Evolutionary conservation across 2,113 vertebrate genomes (phyloP).

Genomic region (Cebus imitator): DNA sequence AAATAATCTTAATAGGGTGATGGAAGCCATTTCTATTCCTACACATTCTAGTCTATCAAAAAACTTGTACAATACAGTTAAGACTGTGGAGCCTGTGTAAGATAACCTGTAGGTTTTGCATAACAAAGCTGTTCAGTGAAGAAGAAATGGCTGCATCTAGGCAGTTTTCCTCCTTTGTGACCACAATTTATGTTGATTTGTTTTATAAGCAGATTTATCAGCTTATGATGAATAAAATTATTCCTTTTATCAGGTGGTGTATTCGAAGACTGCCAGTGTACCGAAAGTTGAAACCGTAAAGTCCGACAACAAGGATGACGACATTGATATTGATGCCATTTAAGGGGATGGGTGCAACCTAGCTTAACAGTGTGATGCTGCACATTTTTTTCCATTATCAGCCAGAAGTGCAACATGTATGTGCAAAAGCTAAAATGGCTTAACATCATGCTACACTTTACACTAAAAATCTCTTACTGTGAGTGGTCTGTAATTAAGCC

Average conservation of each 20-base stretch:
- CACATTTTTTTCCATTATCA: constrained; percentile 80
- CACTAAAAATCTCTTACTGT: constrained; percentile 85
- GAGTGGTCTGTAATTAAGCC: constrained; percentile 87
- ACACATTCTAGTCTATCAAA: neutral
- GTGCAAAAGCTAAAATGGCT: constrained; percentile 84
- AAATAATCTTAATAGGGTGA: neutral
- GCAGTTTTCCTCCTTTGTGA: neutral
- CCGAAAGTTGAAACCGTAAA: constrained; percentile 97
- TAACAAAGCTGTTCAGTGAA: neutral
- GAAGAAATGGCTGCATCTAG: neutral
- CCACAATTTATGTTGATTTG: neutral
- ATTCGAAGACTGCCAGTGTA: constrained; percentile 93
- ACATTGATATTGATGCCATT: constrained; percentile 99
- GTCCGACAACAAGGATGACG: constrained; percentile 93
- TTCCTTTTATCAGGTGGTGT: constrained; percentile 91
- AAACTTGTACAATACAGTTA: neutral
- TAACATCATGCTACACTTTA: constrained; percentile 86
- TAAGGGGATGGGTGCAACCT: constrained; percentile 82
- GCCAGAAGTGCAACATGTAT: constrained; percentile 87
- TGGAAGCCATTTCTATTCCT: neutral
- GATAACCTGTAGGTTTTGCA: neutral
- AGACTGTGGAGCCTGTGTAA: neutral
- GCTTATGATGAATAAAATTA: neutral
- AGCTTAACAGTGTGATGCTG: constrained; percentile 83
- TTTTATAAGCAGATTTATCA: neutral